Percentiles rank a stretch among this genome's conserved stretches.
phyloP scores from a whole-genome alignment of 2,797 vertebrate species.

The Myripristis murdjan region DNA sequence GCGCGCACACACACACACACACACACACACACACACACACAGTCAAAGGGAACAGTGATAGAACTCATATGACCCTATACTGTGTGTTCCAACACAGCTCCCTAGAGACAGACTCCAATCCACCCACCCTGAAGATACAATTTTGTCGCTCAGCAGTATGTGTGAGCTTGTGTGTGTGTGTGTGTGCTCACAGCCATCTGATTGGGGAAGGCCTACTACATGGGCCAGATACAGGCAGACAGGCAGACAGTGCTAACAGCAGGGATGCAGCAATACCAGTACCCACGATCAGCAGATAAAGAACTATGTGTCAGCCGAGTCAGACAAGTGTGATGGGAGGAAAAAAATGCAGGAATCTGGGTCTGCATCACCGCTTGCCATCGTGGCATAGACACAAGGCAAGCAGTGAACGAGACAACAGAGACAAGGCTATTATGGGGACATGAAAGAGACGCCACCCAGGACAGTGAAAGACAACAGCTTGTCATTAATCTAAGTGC shows the following conservation, averaged over 20 bases:
- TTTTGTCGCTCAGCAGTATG: conserved; percentile 67
- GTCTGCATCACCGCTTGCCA: conserved; percentile 26
- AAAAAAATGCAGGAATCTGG: conserved; percentile 19
- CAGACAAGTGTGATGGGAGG: conserved; percentile 38
- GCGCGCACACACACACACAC: too few species aligned
- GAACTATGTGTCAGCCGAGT: conserved; percentile 44
- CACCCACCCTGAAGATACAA: conserved; percentile 65
- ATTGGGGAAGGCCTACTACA: conserved; percentile 62
- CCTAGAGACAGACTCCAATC: conserved; percentile 61
- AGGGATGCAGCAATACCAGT: conserved; percentile 31
- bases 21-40: conserved; percentile 47
- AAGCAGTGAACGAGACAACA: conserved; percentile 23
- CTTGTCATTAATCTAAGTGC: conserved; percentile 57
- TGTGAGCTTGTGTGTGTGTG: background rate
- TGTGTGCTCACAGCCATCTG: conserved; percentile 25
- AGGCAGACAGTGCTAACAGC: conserved; percentile 36
- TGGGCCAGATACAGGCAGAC: conserved; percentile 50
- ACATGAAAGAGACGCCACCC: conserved; percentile 47
- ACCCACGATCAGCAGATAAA: conserved; percentile 46
- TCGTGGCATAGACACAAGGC: conserved; percentile 12
- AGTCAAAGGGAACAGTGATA: conserved; percentile 35
- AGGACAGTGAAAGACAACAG: conserved; percentile 12
- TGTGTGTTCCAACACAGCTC: conserved; percentile 59
- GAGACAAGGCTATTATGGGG: conserved; percentile 52
- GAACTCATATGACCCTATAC: conserved; percentile 66